Conservation (phyloP, 2,797 vertebrate genomes). For the Phoxinus dragarum region DNA sequence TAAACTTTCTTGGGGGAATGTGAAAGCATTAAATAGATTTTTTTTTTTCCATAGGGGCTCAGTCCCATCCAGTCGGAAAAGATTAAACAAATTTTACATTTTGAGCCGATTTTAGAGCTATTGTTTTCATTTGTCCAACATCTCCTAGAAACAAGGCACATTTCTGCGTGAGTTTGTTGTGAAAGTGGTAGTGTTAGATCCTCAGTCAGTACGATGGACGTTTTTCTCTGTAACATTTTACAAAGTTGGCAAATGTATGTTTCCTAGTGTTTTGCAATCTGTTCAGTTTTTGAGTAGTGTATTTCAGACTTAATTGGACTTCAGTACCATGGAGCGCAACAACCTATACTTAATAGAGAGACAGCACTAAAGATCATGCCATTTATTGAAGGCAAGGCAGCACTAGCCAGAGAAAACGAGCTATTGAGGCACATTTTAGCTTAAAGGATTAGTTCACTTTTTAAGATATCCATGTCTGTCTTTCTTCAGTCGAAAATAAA, state of each 20-base stretch:
- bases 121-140: too few relatives aligned
- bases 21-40: background rate
- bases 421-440: background rate
- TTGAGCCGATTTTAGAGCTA: too few relatives aligned
- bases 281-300: background rate
- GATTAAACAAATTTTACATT: background rate
- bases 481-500: too few relatives aligned
- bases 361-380: background rate
- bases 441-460: background rate
- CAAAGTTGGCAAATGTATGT: background rate
- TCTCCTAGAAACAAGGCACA: too few relatives aligned
- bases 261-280: too few relatives aligned
- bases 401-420: background rate
- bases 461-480: too few relatives aligned
- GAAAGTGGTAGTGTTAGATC: too few relatives aligned
- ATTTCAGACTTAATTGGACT: background rate
- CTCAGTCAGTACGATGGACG: too few relatives aligned
- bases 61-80: background rate
- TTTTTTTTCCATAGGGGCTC: background rate
- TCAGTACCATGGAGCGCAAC: background rate
- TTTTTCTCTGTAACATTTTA: background rate
- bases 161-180: too few relatives aligned
- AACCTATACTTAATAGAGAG: background rate
- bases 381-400: background rate
- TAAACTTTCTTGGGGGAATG: background rate